phyloP scores from a whole-genome alignment of 2,888 invertebrate species.

The Agelastica alni region DNA sequence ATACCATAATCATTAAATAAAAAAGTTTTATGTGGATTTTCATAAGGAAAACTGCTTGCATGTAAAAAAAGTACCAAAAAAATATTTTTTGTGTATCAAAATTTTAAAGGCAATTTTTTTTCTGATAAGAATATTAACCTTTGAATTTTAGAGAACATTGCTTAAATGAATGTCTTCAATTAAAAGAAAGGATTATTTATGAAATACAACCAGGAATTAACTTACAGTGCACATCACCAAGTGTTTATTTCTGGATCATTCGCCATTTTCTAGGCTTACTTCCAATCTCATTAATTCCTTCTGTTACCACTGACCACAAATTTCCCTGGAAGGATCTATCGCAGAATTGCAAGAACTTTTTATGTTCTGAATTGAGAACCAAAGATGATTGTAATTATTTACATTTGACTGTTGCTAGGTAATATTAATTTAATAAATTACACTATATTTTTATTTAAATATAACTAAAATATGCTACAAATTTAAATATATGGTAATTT shows the following conservation, averaged over 20 bases:
- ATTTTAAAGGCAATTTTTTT: not conserved
- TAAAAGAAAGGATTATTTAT: conserved; percentile 37
- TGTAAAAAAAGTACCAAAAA: too few relatives aligned
- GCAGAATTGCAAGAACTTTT: conserved; percentile 31
- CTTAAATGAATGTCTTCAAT: conserved; percentile 30
- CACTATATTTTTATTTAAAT: not conserved
- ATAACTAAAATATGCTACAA: not conserved
- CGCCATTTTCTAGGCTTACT: conserved; percentile 43
- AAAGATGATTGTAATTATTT: conserved; percentile 18
- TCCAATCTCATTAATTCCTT: conserved; percentile 40
- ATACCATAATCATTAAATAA: too few relatives aligned
- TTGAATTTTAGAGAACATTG: conserved; percentile 27
- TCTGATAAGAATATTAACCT: not conserved
- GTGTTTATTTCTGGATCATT: conserved; percentile 41
- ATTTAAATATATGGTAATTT: not conserved
- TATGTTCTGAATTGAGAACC: conserved; percentile 22
- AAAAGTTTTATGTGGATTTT: too few relatives aligned
- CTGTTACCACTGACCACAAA: conserved; percentile 27
- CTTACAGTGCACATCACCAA: conserved; percentile 22
- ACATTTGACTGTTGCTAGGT: conserved; percentile 35
- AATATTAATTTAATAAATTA: not conserved
- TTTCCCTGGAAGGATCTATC: conserved; percentile 38
- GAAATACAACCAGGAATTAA: conserved; percentile 23
- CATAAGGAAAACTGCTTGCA: too few relatives aligned
- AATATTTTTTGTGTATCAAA: too few relatives aligned